These are phyloP conservation scores for Holothuria leucospilota DNA, from an alignment of 53 echinoderm and acorn worm species.

Conservation along the genomic window DNA sequence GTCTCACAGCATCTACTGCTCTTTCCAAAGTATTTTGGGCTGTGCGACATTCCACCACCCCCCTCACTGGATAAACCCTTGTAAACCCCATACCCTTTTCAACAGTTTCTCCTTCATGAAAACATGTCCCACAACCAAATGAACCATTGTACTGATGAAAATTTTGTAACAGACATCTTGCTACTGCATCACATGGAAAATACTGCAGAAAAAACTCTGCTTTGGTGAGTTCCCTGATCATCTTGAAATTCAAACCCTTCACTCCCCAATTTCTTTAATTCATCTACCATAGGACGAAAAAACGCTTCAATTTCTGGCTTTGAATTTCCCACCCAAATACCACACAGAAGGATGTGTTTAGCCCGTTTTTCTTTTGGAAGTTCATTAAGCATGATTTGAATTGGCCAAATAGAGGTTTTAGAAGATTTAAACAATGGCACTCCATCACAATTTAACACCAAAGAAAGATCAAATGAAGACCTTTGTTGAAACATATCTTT, in stretches of 20 bases:
- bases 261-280: constrained; percentile 37
- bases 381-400: too few species aligned
- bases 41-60: too few species aligned
- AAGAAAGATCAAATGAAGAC: constrained; percentile 36
- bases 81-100: too few species aligned
- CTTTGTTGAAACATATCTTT: background rate
- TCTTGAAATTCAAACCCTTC: constrained; percentile 34
- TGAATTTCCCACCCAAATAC: constrained; percentile 59
- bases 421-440: too few species aligned
- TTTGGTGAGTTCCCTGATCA: background rate
- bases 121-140: constrained; percentile 65
- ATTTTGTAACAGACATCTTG: constrained; percentile 45
- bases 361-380: constrained; percentile 28
- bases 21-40: constrained; percentile 16
- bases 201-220: constrained; percentile 43
- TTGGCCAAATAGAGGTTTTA: too few species aligned
- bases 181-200: constrained; percentile 64
- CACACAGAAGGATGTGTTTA: constrained; percentile 56
- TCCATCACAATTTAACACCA: too few species aligned
- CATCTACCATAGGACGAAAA: constrained; percentile 58
- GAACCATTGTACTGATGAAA: constrained; percentile 65
- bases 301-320: constrained; percentile 57
- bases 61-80: too few species aligned
- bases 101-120: constrained; percentile 54
- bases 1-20: background rate